Evolutionary conservation across 1,140 invertebrate genomes (phyloP), one percentile per base, ranked within the genome.

Genomic region (Drosophila ananassae): DNA sequence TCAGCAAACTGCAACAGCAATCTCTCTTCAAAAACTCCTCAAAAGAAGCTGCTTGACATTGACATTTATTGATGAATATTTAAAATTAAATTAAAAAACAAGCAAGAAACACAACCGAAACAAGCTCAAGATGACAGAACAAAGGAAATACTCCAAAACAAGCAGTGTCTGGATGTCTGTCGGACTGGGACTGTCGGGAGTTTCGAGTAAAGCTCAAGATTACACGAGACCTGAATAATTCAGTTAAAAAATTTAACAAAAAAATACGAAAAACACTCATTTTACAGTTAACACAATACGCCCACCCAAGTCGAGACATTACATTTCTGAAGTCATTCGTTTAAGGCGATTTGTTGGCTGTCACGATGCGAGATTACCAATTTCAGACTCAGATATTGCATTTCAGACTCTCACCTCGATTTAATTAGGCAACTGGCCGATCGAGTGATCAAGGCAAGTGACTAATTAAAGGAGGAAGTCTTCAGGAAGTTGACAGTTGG

Each of bases 341-440:
- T 82, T 83, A 82, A 82, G 79, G 79, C 79, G 79, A 83, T 82
- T 82, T 82, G 75, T 51, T 48, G 73, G 28, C 54, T 84, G 81
- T 85, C 80, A 83, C 77, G 80, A 72, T 44, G 60, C 50, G 53
- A 74, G 69, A 56, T 78, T 75, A 79, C 56, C 62, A 76, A 79
- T 76, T 79, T 76, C 58, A 56, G 73, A 73, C 57, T 73, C 53
- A 46, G 17, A 17, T 17, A 17, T 17, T 17, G 17, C 48, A 66
- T 74, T 75, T 66, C 71, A 56, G 44, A 39, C 52, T 48, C 51
- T 67, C 66, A 48, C 37, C 68, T 67, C 24, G 75, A 30, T 56
- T 79, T 78, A 78, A 78, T 79, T 79, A 62, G 57, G 39, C 74
- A 58, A 71, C 17, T 21, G 60, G n/a, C 13, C 66, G 48, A n/a